Evolutionary conservation across 2,888 invertebrate species (phyloP).

Genomic region (Microchrysa polita): DNA sequence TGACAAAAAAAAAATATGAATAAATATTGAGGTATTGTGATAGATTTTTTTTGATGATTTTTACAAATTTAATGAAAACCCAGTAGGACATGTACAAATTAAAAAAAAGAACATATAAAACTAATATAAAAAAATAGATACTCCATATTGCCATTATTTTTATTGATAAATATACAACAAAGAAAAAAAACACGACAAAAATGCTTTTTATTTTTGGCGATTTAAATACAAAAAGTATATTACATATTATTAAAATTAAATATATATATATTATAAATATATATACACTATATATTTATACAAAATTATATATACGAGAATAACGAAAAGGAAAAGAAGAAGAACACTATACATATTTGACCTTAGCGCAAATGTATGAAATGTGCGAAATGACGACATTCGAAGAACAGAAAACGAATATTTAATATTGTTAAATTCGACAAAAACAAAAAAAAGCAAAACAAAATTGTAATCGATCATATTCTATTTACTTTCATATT

Average conservation of each 20-base stretch:
- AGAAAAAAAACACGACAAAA: constrained; percentile 51
- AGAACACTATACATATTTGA: constrained; percentile 46
- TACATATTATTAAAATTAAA: constrained; percentile 40
- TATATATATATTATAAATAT: constrained; percentile 43
- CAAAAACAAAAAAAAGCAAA: neutral
- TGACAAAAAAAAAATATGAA: constrained; percentile 54
- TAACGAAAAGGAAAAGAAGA: constrained; percentile 46
- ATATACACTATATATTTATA: constrained; percentile 50
- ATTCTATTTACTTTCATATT: too few species aligned
- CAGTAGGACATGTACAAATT: constrained; percentile 52
- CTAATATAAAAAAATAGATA: constrained; percentile 52
- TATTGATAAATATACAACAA: constrained; percentile 52
- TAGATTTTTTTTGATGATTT: constrained; percentile 54
- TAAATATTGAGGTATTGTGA: constrained; percentile 58
- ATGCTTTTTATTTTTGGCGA: constrained; percentile 53
- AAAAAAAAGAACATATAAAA: constrained; percentile 50
- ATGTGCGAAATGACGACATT: neutral
- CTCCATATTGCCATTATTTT: constrained; percentile 54
- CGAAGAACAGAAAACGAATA: too few species aligned
- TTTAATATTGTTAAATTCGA: too few species aligned
- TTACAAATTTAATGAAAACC: constrained; percentile 51
- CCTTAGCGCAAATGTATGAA: constrained; percentile 45
- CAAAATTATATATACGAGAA: constrained; percentile 49
- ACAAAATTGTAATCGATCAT: too few species aligned
- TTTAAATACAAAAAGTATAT: constrained; percentile 44